phyloP scores from a whole-genome alignment of 1,140 invertebrate genomes.

The Dendrolimus kikuchii region DNA sequence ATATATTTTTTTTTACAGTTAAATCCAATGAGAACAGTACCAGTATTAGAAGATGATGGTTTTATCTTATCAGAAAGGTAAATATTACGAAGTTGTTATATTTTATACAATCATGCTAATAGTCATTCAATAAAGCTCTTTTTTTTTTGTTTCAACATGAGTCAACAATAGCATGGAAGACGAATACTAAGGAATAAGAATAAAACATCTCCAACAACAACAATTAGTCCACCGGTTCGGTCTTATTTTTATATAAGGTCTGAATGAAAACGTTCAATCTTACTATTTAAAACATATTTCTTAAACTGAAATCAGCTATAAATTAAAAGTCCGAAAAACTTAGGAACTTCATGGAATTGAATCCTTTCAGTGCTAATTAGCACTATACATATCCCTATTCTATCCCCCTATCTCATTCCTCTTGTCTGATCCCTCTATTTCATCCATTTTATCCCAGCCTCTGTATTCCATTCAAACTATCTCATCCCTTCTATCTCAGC shows the following conservation, averaged over 20 bases:
- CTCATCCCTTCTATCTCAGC: too few species aligned
- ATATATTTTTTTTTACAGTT: slow-evolving; percentile 23
- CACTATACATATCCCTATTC: neutral
- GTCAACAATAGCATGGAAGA: neutral
- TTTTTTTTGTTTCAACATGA: neutral
- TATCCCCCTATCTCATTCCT: too few species aligned
- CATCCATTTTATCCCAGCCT: too few species aligned
- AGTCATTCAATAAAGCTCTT: neutral
- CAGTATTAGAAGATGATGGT: slow-evolving; percentile 31
- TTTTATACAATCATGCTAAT: neutral
- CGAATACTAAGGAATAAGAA: too few species aligned
- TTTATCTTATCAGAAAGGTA: slow-evolving; percentile 38
- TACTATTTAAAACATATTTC: too few species aligned
- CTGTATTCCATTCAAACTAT: too few species aligned
- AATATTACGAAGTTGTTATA: neutral
- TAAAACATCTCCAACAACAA: too few species aligned
- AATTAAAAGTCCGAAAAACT: neutral
- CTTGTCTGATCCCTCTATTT: too few species aligned
- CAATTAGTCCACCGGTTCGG: too few species aligned
- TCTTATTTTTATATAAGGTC: too few species aligned
- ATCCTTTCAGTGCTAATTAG: too few species aligned
- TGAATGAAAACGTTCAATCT: too few species aligned
- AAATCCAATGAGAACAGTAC: slow-evolving; percentile 37
- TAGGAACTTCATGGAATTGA: neutral
- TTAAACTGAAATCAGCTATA: neutral